Base-by-base conservation (phyloP, 2,113 vertebrate genomes). In the Sula dactylatra region DNA sequence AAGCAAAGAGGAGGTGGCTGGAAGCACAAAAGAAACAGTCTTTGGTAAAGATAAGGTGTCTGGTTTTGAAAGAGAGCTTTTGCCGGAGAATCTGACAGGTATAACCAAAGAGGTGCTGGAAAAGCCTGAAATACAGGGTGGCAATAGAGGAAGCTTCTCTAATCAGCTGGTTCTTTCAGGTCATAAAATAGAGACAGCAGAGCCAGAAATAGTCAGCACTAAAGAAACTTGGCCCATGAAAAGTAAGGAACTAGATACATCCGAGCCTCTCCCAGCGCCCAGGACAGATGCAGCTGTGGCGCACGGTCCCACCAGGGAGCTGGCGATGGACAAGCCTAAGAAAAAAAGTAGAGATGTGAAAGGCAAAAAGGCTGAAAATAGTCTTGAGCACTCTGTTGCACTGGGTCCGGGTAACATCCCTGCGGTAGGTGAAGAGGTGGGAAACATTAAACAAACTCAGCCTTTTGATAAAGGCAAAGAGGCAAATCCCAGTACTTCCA, bases 151-250 rank as follows among this genome's bases (percentile, higher is more conserved):
- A 45, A 56, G 83, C 64, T 84, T 16, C 73, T 80, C 38, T 25
- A 32, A 88, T 50, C 86, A 94, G 88, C 54, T 17, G 8, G 9
- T 34, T 55, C 47, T 49, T 11, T 8, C 82, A 17, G 94, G 50
- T 44, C 36, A 6, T 26, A 49, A 78, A 82, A 4, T 1, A 20
- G 73, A 79, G 49, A 5, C 7, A 8, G 15, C 56, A 47, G 69
- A 83, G 83, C 2, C 92, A 69, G 86, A 36, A 77, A 27, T 0
- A 25, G 44, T 34, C 66, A 45, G 3, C 11, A 12, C 38, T 70
- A 6, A 54, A 42, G 94, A 65, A 19, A 21, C 11, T 0, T 15
- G 49, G 77, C 29, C 59, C 1, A 0, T 3, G 52, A 18, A 50
- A 54, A 65, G 32, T 19, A 40, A 49, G 62, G 93, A 76, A 6